Base-by-base conservation (phyloP, 2,888 invertebrate genomes). In the Tachina lurida region DNA sequence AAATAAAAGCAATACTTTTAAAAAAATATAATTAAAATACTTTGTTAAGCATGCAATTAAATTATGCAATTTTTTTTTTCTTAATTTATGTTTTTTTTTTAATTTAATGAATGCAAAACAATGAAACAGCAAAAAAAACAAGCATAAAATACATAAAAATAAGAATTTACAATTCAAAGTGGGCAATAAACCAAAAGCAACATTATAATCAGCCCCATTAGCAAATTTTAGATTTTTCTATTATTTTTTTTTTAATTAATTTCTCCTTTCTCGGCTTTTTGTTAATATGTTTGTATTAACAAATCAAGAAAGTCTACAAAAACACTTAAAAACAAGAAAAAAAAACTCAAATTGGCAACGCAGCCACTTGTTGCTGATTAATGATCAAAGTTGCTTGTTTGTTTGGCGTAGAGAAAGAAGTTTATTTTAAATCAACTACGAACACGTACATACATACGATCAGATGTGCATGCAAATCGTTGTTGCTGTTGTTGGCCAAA, bases 281-380 rank as follows among this genome's bases (percentile, higher is more conserved):
- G 52, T 39, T 41, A 2, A 9, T 54, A 2, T 19, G 12, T 3
- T 52, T 17, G n/a, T 54, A 19, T 19, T 41, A 68, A 41, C 47
- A 52, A 41, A n/a, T n/a, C n/a, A n/a, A n/a, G n/a, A n/a, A n/a
- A n/a, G n/a, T n/a, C n/a, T n/a, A n/a, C n/a, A n/a, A 31, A 31
- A 31, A 1, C 1, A 1, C 3, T 3, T 65, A 43, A 43, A 12
- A 60, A 31, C 12, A 22, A 8, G 13, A 15, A 47, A 31, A n/a
- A 9, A 3, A 65, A 9, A 19, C 4, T 10, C 8, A 52, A 47
- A 49, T 54, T 75, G 75, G 10, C 45, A 54, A 45, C 17, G n/a
- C 54, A 47, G 65, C 56, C 56, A 76, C 54, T 56, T 65, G 54
- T 65, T 76, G 47, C 45, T 76, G 45, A 15, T 22, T 19, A n/a